phyloP scores from a whole-genome alignment of 2,888 invertebrate species.

The Physocephala rufipes region DNA sequence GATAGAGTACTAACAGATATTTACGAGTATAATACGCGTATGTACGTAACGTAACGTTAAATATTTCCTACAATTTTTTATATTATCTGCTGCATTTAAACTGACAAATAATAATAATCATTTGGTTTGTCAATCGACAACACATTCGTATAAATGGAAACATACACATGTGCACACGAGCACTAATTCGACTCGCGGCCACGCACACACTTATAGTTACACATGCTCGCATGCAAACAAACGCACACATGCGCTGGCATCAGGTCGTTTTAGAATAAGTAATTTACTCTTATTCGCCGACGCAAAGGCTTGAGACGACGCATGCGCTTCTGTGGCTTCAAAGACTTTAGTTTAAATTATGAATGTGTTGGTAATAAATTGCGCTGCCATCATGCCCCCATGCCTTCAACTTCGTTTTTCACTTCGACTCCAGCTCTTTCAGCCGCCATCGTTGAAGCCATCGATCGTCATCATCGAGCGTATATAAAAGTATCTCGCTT shows the following conservation, averaged over 20 bases:
- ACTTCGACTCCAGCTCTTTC: no score
- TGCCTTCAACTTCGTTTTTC: no score
- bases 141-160: background rate
- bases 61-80: background rate
- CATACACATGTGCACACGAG: background rate
- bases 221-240: background rate
- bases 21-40: no score
- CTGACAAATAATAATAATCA: conserved; percentile 27
- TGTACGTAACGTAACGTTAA: background rate
- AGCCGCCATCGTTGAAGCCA: background rate
- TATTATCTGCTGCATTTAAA: conserved; percentile 19
- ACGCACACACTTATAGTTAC: background rate
- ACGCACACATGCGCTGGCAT: background rate
- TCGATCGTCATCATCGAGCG: no score
- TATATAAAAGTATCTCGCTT: no score
- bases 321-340: background rate
- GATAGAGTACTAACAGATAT: no score
- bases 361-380: background rate
- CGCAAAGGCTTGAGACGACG: background rate
- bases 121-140: conserved; percentile 23
- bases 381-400: background rate
- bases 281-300: background rate
- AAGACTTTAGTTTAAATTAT: background rate
- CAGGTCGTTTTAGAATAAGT: background rate
- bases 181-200: background rate